Base-by-base conservation (phyloP, 1,140 invertebrate genomes). In the Venturia canescens region DNA sequence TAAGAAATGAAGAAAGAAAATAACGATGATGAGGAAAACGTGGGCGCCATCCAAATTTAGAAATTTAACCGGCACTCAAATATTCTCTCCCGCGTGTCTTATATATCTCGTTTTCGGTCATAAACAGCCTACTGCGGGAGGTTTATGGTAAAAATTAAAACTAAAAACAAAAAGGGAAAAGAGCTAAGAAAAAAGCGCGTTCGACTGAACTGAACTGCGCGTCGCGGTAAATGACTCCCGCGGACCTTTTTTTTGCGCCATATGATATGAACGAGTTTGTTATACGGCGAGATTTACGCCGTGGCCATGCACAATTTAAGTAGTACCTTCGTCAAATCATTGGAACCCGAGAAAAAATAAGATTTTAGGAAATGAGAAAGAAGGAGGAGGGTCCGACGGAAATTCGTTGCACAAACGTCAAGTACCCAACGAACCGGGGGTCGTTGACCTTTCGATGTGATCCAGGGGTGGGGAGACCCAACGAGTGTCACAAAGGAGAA, bases 31-130 rank as follows among this genome's bases (percentile, higher is more conserved):
- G 70, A 72, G 15, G 34, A 50, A 74, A 74, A 74, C 71, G 71
- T 57, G 71, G 71, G 71, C 44, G 48, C 71, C 53, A 31, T 27
- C 71, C 71, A 74, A 74, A 74, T 74, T 74, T 74, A 74, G 71
- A 57, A 57, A 74, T 72, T 72, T 74, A 74, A 74, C 71, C 16
- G 53, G 18, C 53, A 5, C 18, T 23, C 0, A 26, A 74, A 18
- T 18, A 38, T 72, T 21, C 18, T 72, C 34, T 23, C 70, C 34
- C 70, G 26, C 70, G 70, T 38, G 1, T 29, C 3, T 34, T 31
- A 21, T 38, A 63, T 1, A 16, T 67, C 21, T 67, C 67, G 67
- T 31, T 16, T 67, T 67, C 63, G 63, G 63, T 4, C 26, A 26
- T 67, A 57, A 57, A 18, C 18, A n/a, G 21, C 53, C 53, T 18